Percentiles rank a stretch among this genome's conserved stretches.
phyloP scores from a whole-genome alignment of 2,888 invertebrate species.

The Oeneis ivallda region DNA sequence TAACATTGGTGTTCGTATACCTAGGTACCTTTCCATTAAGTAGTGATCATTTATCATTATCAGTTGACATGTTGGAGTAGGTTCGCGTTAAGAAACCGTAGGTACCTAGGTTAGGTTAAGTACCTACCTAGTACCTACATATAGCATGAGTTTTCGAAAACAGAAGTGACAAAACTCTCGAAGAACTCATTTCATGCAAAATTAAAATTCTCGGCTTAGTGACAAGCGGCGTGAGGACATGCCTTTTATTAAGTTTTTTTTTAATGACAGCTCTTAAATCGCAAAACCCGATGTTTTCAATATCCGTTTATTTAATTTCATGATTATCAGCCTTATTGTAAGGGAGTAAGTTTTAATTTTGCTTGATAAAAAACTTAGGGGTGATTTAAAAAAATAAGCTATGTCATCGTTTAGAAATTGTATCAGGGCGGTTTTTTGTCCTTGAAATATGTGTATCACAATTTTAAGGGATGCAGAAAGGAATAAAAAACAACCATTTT shows the following conservation, averaged over 20 bases:
- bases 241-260: constrained; percentile 20
- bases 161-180: constrained; percentile 38
- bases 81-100: no score
- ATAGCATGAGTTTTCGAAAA: not conserved
- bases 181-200: constrained; percentile 74
- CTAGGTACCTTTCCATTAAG: no score
- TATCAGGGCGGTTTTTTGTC: constrained; percentile 33
- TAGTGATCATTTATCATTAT: no score
- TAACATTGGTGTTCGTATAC: no score
- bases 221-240: constrained; percentile 24
- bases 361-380: not conserved
- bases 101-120: no score
- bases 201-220: constrained; percentile 56
- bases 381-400: constrained; percentile 28
- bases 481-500: not conserved
- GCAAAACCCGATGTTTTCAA: constrained; percentile 18
- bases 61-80: no score
- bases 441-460: constrained; percentile 30
- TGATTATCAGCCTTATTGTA: constrained; percentile 16
- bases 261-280: constrained; percentile 31
- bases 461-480: constrained; percentile 23
- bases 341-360: constrained; percentile 1
- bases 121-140: no score
- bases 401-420: constrained; percentile 38
- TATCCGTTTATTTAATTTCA: not conserved